Evolutionary conservation across 2,888 invertebrate species (phyloP), one percentile per base, ranked within the genome.

Genomic region (Polyommatus icarus): DNA sequence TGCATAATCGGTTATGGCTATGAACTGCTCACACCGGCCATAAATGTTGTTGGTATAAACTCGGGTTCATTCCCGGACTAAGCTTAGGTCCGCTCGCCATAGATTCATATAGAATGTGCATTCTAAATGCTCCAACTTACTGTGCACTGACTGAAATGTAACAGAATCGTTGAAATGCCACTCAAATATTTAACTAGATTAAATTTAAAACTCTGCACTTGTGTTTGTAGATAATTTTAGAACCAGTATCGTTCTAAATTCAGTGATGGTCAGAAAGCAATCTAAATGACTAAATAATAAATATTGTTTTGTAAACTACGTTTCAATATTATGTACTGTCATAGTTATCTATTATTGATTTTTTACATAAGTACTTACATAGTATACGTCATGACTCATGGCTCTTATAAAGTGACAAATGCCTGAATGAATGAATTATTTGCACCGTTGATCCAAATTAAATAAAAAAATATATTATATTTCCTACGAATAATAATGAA

Each of bases 51-150:
- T 20, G 59, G 24, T 24, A 24, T 24, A 24, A 59, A 59, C 24
- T 29, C 61, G 0, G 18, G 29, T 67, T 32, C 67, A 67, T 67
- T 67, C 29, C 67, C 18, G 67, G 12, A 24, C 20, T 29, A 67
- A 29, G 67, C 29, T 67, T 67, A 29, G 3, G 67, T 32, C 67
- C 2, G 67, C 5, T 15, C 6, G 18, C 67, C 67, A 32, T 67
- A 67, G 67, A 67, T 67, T 67, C 67, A 67, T 67, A 67, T 67
- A 67, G 67, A 67, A 67, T 67, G 67, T 67, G 67, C 29, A 67
- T 67, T 67, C 67, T 29, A 67, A 67, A 67, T 67, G 67, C 18
- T 29, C 67, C 29, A 67, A 67, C 67, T 67, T 67, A 32, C 29
- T 29, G 29, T 67, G 15, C 32, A 32, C 67, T 67, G 29, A 67